phyloP scores from a whole-genome alignment of 2,888 invertebrate genomes.

The Druceiella hillmani region DNA sequence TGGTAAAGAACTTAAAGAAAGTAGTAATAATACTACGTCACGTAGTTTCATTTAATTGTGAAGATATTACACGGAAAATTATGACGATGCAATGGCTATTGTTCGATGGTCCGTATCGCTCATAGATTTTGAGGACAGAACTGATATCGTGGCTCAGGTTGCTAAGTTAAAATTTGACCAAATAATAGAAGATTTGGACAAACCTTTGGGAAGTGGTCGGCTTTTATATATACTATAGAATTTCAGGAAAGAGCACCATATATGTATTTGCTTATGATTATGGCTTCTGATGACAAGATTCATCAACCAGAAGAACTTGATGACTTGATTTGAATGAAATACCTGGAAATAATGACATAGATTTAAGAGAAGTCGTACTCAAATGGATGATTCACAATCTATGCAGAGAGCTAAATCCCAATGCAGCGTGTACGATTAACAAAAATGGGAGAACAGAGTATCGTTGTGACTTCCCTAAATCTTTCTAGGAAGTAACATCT shows the following conservation, averaged over 20 bases:
- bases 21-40: too few relatives aligned
- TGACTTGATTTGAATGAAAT: slow-evolving; percentile 21
- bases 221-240: slow-evolving; percentile 19
- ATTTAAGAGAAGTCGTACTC: slow-evolving; percentile 19
- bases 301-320: slow-evolving; percentile 19
- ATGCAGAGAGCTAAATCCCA: slow-evolving; percentile 17
- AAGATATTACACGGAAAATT: slow-evolving; percentile 18
- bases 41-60: too few relatives aligned
- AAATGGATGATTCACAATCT: slow-evolving; percentile 19
- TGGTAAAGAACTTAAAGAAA: too few relatives aligned
- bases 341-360: slow-evolving; percentile 18
- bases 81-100: slow-evolving; percentile 23
- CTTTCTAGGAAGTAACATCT: too few relatives aligned
- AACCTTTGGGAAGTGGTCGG: slow-evolving; percentile 18
- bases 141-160: slow-evolving; percentile 18
- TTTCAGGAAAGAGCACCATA: slow-evolving; percentile 17
- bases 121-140: slow-evolving; percentile 18
- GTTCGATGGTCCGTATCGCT: slow-evolving; percentile 20
- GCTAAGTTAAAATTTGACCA: slow-evolving; percentile 20
- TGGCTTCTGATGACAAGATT: slow-evolving; percentile 18
- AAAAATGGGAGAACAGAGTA: too few relatives aligned
- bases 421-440: slow-evolving; percentile 23
- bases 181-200: slow-evolving; percentile 20
- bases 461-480: too few relatives aligned
- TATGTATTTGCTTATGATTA: slow-evolving; percentile 19